Conservation (phyloP, 92 coral and sea anemone species). For the Umimayanthus chanpuru region DNA sequence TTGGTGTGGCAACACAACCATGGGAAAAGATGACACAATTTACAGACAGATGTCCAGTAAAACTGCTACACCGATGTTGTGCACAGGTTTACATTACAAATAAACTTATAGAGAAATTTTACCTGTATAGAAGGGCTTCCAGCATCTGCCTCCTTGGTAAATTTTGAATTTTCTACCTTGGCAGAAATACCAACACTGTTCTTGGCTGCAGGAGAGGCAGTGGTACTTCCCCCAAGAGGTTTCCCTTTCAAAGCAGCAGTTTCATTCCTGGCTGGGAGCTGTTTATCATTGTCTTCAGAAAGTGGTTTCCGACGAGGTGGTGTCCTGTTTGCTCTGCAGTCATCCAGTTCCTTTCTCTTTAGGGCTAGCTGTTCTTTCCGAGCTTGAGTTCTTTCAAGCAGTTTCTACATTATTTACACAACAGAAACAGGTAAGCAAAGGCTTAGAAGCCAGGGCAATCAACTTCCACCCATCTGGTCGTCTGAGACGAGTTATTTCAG, state of each 20-base stretch:
- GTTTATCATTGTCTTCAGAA: conserved; percentile 66
- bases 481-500: no score
- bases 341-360: conserved; percentile 86
- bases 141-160: conserved; percentile 51
- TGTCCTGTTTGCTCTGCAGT: conserved; percentile 79
- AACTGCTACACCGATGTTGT: no score
- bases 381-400: conserved; percentile 92
- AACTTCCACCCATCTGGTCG: no score
- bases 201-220: conserved; percentile 54
- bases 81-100: no score
- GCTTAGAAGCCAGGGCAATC: not conserved
- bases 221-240: not conserved
- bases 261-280: conserved; percentile 40
- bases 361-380: conserved; percentile 84
- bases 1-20: no score
- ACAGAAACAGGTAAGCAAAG: not conserved
- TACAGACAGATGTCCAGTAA: no score
- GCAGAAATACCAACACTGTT: conserved; percentile 53
- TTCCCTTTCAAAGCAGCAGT: not conserved
- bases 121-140: conserved; percentile 91
- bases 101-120: no score
- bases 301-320: conserved; percentile 83
- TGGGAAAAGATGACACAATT: no score
- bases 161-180: conserved; percentile 28
- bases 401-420: conserved; percentile 62